These are phyloP conservation scores for Torymus aiolomorphi DNA, from an alignment of 2,888 invertebrate genomes.

Conservation along the genomic window DNA sequence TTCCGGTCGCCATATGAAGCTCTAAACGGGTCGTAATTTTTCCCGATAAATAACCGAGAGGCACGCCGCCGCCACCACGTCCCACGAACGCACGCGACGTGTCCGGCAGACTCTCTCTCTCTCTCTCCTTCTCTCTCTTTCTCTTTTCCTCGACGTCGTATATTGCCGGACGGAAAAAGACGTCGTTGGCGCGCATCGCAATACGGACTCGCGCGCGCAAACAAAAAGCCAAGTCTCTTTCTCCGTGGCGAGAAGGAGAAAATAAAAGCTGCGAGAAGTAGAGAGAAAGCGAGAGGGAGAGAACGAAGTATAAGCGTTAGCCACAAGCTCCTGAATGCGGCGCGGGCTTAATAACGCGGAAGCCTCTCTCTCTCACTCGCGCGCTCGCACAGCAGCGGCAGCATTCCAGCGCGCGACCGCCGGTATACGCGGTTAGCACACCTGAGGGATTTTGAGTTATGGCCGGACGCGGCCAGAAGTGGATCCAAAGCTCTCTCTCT, in stretches of 20 bases:
- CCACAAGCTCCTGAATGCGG: conserved; percentile 6
- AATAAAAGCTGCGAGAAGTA: not conserved
- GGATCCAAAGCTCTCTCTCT: conserved; percentile 3
- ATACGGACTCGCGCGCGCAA: conserved; percentile 1
- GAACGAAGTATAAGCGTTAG: not conserved
- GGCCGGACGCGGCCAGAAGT: conserved; percentile 63
- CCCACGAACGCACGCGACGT: conserved; percentile 10
- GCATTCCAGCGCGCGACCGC: conserved; percentile 67
- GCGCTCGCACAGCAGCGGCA: conserved; percentile 43
- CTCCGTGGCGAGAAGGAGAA: not conserved
- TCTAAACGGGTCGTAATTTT: conserved; percentile 33
- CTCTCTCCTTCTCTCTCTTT: not conserved
- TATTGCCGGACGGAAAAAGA: not conserved
- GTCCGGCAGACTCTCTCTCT: not conserved
- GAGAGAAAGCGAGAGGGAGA: not conserved
- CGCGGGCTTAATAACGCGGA: conserved; percentile 57
- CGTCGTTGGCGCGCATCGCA: conserved; percentile 27
- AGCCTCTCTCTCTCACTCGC: too few relatives aligned
- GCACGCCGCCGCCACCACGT: not conserved
- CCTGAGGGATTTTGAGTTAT: conserved; percentile 73
- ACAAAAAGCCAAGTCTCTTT: too few relatives aligned
- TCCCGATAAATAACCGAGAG: conserved; percentile 40
- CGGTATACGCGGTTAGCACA: conserved; percentile 67
- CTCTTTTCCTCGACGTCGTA: not conserved
- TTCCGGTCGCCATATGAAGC: conserved; percentile 24